These are phyloP conservation scores for Tupaia chinensis DNA, from an alignment of 2,113 vertebrate species.

Conservation along the genomic window DNA sequence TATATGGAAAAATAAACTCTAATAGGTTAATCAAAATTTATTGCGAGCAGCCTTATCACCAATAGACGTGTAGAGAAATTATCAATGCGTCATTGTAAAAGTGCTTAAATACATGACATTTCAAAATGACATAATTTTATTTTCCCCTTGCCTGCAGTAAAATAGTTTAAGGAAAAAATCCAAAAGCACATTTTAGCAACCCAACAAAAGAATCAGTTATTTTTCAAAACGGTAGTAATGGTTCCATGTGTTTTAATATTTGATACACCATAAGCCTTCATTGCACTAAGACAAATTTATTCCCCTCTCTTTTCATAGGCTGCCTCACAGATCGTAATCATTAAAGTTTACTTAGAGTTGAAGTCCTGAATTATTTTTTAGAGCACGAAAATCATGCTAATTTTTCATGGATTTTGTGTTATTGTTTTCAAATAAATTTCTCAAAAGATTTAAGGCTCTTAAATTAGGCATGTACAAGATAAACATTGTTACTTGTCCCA, in stretches of 20 bases:
- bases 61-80: slow-evolving; percentile 4
- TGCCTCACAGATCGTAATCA: not conserved
- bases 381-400: not conserved
- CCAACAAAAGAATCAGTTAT: not conserved
- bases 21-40: not conserved
- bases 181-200: slow-evolving; percentile 2
- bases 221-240: not conserved
- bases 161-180: slow-evolving; percentile 18
- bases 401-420: slow-evolving; percentile 3
- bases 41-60: slow-evolving; percentile 24
- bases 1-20: not conserved
- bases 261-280: not conserved
- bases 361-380: slow-evolving; percentile 42
- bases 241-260: not conserved
- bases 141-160: not conserved
- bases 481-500: slow-evolving; percentile 62
- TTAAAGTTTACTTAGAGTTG: slow-evolving; percentile 6
- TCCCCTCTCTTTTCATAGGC: not conserved
- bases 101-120: not conserved
- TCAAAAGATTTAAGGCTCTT: slow-evolving; percentile 48
- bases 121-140: slow-evolving; percentile 13
- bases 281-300: not conserved
- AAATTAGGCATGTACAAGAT: not conserved
- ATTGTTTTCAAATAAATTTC: not conserved
- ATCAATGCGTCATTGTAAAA: not conserved